Evolutionary conservation across 2,888 invertebrate genomes (phyloP).

Genomic region (Nymphalis urticae): DNA sequence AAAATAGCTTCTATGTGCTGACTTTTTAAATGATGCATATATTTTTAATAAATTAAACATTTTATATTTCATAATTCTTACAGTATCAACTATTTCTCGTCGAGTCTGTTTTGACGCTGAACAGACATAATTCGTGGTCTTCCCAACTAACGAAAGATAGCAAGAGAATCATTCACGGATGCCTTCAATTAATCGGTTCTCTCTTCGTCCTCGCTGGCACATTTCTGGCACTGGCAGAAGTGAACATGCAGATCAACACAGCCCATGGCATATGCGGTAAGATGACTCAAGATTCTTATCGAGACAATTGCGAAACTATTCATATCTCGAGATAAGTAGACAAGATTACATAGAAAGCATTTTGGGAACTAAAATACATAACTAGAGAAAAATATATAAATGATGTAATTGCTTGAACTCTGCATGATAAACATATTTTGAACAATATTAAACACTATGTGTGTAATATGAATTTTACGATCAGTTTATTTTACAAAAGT

Average conservation of each 20-base stretch:
- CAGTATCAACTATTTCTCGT: conserved; percentile 78
- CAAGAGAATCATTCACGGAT: conserved; percentile 75
- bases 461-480: too few species aligned
- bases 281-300: conserved; percentile 31
- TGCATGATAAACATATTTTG: too few species aligned
- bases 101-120: conserved; percentile 73
- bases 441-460: too few species aligned
- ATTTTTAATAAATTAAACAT: neutral
- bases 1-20: too few species aligned
- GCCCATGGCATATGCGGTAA: conserved; percentile 77
- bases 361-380: neutral
- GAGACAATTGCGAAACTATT: conserved; percentile 14
- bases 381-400: too few species aligned
- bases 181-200: conserved; percentile 76
- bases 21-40: too few species aligned
- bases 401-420: too few species aligned
- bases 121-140: conserved; percentile 77
- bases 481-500: too few species aligned
- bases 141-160: conserved; percentile 65
- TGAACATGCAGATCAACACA: conserved; percentile 57
- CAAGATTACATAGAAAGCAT: conserved; percentile 3
- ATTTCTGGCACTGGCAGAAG: conserved; percentile 68
- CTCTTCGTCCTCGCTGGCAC: conserved; percentile 77
- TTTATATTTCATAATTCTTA: neutral
- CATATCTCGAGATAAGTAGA: neutral